Evolutionary conservation across 1,140 invertebrate species (phyloP).

Genomic region (Amphibalanus amphitrite): DNA sequence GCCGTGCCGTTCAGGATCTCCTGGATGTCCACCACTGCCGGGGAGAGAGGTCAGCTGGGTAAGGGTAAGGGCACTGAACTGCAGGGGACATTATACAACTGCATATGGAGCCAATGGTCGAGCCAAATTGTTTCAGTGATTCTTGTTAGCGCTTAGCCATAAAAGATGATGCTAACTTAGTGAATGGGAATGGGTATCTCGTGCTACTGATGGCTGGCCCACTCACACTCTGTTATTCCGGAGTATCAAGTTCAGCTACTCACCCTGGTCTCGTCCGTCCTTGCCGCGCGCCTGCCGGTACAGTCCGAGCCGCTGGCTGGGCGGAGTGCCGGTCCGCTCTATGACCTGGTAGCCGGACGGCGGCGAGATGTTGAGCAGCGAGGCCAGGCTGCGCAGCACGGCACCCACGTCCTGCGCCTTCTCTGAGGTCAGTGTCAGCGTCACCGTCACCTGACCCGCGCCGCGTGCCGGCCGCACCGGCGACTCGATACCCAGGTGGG

Average conservation of each 20-base stretch:
- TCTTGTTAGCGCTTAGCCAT: too few relatives aligned
- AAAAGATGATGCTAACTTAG: too few relatives aligned
- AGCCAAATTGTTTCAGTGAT: too few relatives aligned
- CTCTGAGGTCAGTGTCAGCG: slow-evolving; percentile 68
- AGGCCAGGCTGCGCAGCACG: slow-evolving; percentile 72
- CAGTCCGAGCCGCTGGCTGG: slow-evolving; percentile 57
- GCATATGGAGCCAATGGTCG: too few relatives aligned
- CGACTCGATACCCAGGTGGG: slow-evolving; percentile 28
- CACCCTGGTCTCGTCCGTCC: slow-evolving; percentile 61
- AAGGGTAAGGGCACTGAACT: too few relatives aligned
- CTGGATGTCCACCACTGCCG: slow-evolving; percentile 58
- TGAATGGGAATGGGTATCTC: too few relatives aligned
- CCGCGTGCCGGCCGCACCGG: slow-evolving; percentile 41
- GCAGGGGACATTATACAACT: too few relatives aligned
- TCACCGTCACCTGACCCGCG: slow-evolving; percentile 75
- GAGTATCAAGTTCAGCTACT: slow-evolving; percentile 17
- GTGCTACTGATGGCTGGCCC: too few relatives aligned
- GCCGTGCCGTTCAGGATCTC: slow-evolving; percentile 65
- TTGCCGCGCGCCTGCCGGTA: slow-evolving; percentile 55
- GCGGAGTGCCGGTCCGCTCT: slow-evolving; percentile 54
- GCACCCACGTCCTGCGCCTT: slow-evolving; percentile 82
- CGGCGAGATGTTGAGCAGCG: slow-evolving; percentile 73
- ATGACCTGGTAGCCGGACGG: slow-evolving; percentile 69
- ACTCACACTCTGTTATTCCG: too few relatives aligned
- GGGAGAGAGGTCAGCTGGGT: slow-evolving; percentile 29